These are phyloP conservation scores for Lepidochrysops patricia DNA, from an alignment of 2,888 invertebrate species.

Conservation along the genomic window DNA sequence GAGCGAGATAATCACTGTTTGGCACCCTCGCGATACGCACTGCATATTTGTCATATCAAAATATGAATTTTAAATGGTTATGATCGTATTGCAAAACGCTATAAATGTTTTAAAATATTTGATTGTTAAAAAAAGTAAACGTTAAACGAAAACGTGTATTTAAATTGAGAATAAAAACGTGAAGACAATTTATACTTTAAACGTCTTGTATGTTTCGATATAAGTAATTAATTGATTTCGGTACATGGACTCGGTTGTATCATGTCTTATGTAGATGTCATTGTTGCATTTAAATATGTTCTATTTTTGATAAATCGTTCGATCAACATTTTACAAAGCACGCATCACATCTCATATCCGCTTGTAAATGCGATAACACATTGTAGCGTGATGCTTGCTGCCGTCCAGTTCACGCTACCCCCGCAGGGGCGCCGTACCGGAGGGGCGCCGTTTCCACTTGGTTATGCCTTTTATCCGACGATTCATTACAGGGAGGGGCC, in stretches of 20 bases:
- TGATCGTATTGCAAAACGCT: no score
- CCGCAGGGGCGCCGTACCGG: conserved; percentile 23
- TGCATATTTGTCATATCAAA: conserved; percentile 1
- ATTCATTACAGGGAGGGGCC: conserved; percentile 67
- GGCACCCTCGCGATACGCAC: conserved; percentile 19
- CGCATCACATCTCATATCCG: neutral
- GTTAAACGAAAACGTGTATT: no score
- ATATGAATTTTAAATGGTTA: neutral
- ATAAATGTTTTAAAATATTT: no score
- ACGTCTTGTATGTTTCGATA: no score
- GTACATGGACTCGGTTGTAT: no score
- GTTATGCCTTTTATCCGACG: conserved; percentile 71
- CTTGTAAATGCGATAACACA: neutral
- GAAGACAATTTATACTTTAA: no score
- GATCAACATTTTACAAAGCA: neutral
- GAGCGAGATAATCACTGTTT: conserved; percentile 29
- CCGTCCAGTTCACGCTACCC: conserved; percentile 40
- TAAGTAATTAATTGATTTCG: no score
- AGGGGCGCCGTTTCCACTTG: conserved; percentile 62
- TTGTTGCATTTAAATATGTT: conserved; percentile 21
- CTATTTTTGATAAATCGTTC: conserved; percentile 15
- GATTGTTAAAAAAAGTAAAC: no score
- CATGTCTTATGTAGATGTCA: no score
- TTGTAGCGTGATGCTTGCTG: neutral
- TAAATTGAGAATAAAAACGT: no score